Evolutionary conservation across 1,140 invertebrate genomes (phyloP).

Genomic region (Heterodera schachtii): DNA sequence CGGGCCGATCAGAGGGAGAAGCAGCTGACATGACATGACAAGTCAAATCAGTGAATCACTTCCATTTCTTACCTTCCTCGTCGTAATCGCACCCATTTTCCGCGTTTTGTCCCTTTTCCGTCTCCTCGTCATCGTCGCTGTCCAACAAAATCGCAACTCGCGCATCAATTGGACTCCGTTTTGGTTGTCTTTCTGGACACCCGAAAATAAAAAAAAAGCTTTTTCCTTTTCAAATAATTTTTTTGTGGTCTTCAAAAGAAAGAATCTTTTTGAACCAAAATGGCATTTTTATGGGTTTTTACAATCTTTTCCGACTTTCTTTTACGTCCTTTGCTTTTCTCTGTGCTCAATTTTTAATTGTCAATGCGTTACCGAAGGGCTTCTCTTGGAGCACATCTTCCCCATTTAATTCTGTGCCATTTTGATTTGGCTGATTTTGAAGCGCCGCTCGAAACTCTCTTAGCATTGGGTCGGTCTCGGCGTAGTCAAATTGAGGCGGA

Average conservation of each 20-base stretch:
- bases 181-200: background rate
- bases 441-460: constrained; percentile 14
- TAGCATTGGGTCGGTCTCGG: constrained; percentile 11
- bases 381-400: background rate
- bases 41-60: no score
- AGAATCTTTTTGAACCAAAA: no score
- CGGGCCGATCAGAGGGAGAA: background rate
- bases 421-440: background rate
- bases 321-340: no score
- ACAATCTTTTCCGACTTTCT: no score
- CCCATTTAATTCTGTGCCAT: background rate
- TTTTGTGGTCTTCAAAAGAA: no score
- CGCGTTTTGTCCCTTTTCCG: background rate
- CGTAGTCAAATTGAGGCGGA: constrained; percentile 19
- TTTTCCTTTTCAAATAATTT: no score
- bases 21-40: no score
- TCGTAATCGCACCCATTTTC: background rate
- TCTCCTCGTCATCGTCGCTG: constrained; percentile 24
- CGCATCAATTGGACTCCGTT: background rate
- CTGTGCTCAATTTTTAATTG: background rate
- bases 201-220: no score
- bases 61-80: background rate
- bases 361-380: no score
- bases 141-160: constrained; percentile 18
- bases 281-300: no score